A percentile compares a stretch with the other conserved stretches of the same genome.
These are phyloP conservation scores for Meandrina meandrites DNA, from an alignment of 92 coral and sea anemone species.

Conservation along the genomic window DNA sequence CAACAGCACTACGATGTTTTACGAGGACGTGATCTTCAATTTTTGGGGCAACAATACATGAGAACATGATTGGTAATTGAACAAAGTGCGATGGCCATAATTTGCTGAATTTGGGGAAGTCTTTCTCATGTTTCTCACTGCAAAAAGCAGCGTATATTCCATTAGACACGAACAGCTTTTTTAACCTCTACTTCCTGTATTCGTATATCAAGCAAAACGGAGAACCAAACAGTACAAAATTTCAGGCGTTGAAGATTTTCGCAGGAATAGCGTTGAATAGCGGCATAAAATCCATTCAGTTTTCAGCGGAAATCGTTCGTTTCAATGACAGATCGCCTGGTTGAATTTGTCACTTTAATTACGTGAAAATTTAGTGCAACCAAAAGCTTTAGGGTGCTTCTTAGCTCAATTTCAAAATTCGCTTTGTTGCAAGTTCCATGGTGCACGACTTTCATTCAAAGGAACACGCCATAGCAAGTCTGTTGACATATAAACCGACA, in stretches of 20 bases:
- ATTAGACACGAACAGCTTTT: background rate
- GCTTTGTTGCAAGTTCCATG: background rate
- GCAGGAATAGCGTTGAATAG: background rate
- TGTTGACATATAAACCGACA: background rate
- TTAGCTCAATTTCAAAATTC: background rate
- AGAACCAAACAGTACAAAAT: background rate
- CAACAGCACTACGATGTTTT: constrained; percentile 4
- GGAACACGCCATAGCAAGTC: background rate
- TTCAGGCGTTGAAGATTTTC: background rate
- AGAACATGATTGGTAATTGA: background rate
- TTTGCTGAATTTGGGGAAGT: background rate
- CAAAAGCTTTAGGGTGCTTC: no score
- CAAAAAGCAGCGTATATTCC: background rate
- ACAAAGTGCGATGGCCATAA: no score
- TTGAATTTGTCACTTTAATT: background rate
- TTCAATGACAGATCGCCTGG: background rate
- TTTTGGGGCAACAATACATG: background rate
- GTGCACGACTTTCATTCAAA: background rate
- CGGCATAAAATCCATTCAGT: background rate
- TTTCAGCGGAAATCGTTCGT: background rate
- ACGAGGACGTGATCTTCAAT: constrained; percentile 15
- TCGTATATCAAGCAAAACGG: background rate
- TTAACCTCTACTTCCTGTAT: background rate
- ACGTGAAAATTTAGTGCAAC: background rate
- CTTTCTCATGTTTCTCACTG: background rate